Evolutionary conservation across 37 sponge, comb jelly and placozoan species (phyloP).

Genomic region (Beroe forskalii): DNA sequence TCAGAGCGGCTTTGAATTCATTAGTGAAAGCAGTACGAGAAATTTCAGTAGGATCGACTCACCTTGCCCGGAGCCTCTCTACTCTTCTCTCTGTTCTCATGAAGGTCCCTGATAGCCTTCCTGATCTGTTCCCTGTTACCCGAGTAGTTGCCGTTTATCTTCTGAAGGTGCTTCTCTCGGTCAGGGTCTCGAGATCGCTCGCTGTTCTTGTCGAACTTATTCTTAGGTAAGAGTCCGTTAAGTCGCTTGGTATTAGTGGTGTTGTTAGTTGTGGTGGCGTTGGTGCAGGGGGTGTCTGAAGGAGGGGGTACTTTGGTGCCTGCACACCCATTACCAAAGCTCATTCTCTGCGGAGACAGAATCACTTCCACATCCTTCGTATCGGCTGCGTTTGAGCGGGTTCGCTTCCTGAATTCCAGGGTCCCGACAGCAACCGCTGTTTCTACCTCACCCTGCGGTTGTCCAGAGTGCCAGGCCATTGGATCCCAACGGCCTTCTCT

Average conservation of each 20-base stretch:
- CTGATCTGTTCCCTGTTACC: slow-evolving; percentile 49
- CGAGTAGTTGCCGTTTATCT: slow-evolving; percentile 15
- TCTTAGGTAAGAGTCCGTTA: slow-evolving; percentile 59
- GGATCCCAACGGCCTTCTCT: slow-evolving; percentile 64
- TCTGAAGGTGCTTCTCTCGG: slow-evolving; percentile 61
- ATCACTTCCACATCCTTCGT: slow-evolving; percentile 31
- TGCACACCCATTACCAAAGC: slow-evolving; percentile 58
- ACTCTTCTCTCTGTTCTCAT: slow-evolving; percentile 29
- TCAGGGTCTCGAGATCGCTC: slow-evolving; percentile 34
- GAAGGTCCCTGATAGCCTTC: slow-evolving; percentile 36
- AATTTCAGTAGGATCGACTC: not conserved
- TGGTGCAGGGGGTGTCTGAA: not conserved
- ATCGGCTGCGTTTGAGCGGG: slow-evolving; percentile 29
- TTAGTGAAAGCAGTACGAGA: too few species aligned
- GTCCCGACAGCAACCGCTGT: slow-evolving; percentile 17
- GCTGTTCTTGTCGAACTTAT: slow-evolving; percentile 31
- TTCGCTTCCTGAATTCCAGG: slow-evolving; percentile 57
- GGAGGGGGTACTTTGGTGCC: slow-evolving; percentile 1
- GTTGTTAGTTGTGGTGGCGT: not conserved
- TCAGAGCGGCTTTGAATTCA: too few species aligned
- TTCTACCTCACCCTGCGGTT: not conserved
- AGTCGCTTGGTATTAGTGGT: slow-evolving; percentile 39
- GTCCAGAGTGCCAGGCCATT: slow-evolving; percentile 50
- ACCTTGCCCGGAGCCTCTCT: slow-evolving; percentile 16
- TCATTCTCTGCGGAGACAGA: slow-evolving; percentile 55